These are phyloP conservation scores for Phocoena sinus DNA, from an alignment of 2,113 vertebrate species.

Conservation along the genomic window DNA sequence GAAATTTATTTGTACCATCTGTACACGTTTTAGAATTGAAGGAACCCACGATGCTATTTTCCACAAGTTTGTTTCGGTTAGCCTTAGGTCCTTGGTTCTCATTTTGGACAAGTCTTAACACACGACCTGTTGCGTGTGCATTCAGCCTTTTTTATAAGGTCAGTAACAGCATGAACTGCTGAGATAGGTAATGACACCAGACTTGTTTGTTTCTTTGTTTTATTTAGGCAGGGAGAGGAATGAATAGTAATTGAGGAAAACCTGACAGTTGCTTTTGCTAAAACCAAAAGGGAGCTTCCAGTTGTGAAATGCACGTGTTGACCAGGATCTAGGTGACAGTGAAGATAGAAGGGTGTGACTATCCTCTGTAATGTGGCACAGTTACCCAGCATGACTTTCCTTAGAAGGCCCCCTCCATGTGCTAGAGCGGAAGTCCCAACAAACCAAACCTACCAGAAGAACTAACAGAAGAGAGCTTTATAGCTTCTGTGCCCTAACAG, in stretches of 20 bases:
- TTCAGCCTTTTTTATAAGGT: neutral
- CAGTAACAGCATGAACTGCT: neutral
- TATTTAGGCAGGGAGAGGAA: slow-evolving; percentile 22
- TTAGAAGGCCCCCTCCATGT: neutral
- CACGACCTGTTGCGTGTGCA: neutral
- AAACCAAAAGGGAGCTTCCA: neutral
- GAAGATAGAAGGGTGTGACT: neutral
- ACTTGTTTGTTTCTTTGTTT: neutral
- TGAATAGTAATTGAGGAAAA: slow-evolving; percentile 35
- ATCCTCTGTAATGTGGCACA: neutral
- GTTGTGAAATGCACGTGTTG: neutral
- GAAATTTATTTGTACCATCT: slow-evolving; percentile 40
- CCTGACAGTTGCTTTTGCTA: neutral
- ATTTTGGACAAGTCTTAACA: neutral
- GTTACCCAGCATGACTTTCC: slow-evolving; percentile 40
- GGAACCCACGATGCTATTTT: neutral
- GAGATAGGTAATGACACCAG: neutral
- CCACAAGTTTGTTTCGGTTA: neutral
- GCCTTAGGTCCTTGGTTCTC: neutral
- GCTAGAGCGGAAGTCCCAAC: neutral
- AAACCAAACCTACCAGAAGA: neutral
- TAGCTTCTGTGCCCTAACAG: neutral
- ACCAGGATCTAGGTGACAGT: neutral
- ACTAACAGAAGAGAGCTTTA: neutral
- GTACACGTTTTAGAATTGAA: neutral